Evolutionary conservation across 2,888 invertebrate species (phyloP).

Genomic region (Meganola albula): DNA sequence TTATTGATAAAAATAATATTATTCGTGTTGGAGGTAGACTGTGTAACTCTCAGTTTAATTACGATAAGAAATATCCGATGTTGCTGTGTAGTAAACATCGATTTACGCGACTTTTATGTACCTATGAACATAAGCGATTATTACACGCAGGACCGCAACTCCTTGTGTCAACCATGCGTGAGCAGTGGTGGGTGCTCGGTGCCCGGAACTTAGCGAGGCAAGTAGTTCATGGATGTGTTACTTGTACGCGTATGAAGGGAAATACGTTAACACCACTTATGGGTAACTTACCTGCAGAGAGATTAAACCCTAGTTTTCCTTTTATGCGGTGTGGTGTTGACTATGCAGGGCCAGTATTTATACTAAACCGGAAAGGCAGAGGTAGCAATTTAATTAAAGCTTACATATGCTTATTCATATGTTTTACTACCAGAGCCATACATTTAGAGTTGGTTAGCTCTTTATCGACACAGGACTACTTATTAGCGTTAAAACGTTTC

Average conservation of each 20-base stretch:
- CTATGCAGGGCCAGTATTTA: constrained; percentile 10
- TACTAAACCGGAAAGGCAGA: constrained; percentile 7
- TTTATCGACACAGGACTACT: constrained; percentile 5
- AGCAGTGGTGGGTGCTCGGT: constrained; percentile 8
- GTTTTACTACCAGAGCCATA: constrained; percentile 6
- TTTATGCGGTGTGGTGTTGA: constrained; percentile 8
- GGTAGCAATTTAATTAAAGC: constrained; percentile 4
- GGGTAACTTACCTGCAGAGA: constrained; percentile 6
- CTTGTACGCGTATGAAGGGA: constrained; percentile 5
- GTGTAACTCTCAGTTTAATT: constrained; percentile 3
- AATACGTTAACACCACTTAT: constrained; percentile 6
- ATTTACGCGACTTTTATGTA: constrained; percentile 8
- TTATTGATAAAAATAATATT: constrained; percentile 13
- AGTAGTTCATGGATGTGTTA: constrained; percentile 5
- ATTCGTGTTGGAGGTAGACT: constrained; percentile 19
- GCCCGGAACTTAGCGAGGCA: constrained; percentile 8
- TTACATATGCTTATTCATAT: constrained; percentile 8
- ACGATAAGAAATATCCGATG: constrained; percentile 14
- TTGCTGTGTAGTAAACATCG: constrained; percentile 5
- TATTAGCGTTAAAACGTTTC: constrained; percentile 6
- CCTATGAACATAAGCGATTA: not conserved
- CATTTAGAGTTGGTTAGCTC: constrained; percentile 6
- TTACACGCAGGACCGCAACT: constrained; percentile 9
- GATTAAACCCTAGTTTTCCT: constrained; percentile 5
- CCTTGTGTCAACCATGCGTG: constrained; percentile 5